Evolutionary conservation across 2,888 invertebrate species (phyloP), one percentile per base, ranked within the genome.

Genomic region (Sminthurides aquaticus): DNA sequence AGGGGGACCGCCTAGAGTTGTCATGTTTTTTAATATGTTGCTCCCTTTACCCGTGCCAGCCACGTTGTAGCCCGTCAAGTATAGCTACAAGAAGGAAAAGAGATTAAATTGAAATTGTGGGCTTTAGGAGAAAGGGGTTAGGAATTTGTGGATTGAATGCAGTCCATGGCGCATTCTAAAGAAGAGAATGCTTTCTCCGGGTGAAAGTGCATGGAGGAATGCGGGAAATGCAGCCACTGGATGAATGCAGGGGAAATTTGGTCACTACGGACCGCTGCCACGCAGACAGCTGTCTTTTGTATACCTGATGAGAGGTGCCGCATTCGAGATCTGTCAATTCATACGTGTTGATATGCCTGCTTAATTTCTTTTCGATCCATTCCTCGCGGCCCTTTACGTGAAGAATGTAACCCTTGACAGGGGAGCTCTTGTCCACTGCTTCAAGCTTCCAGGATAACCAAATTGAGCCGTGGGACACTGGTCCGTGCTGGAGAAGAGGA

Each of bases 401-500:
- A 27, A 88, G 78, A 0, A 85, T 85, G 76, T 85, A 88, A 3
- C 86, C 86, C 18, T 84, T 84, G 58, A 88, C 81, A 0, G 86
- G 83, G 5, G 88, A 86, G 59, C 86, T 87, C 49, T 58, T 54
- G 8, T 88, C 88, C 69, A 83, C 84, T 69, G 83, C 84, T 18
- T 85, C 85, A n/a, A 86, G 79, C 77, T 87, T 87, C 88, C 88
- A 88, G 72, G 87, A 87, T 72, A 88, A 81, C 55, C 87, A 78
- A 66, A 90, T 85, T 71, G 88, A 88, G 74, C 85, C 86, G 59
- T 87, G 86, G 0, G 89, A 89, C 1, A 88, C 87, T 75, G 87
- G 87, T 2, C 87, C 87, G 2, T 89, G 86, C 74, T 87, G 87
- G 1, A 90, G 79, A 3, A 85, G 82, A 0, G 90, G 90, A 0